Evolutionary conservation across 2,113 vertebrate genomes (phyloP), one percentile per base, ranked within the genome.

Genomic region (Tinamus guttatus): DNA sequence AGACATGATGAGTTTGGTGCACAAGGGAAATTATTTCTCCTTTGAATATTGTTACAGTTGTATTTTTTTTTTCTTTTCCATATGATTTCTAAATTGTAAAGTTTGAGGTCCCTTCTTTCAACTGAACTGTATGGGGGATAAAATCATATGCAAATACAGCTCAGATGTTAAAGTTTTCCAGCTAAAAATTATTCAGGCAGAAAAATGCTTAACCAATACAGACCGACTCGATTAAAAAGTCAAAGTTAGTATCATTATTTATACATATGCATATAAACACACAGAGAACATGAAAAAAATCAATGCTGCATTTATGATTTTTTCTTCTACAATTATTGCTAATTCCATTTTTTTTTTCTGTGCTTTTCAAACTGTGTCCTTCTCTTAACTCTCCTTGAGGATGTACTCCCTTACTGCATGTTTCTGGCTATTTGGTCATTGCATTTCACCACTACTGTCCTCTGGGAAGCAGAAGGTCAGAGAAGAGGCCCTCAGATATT

Each of bases 21-120:
- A 93, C 11, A 4, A 28, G 87, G 84, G 94, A 94, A 95, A 95
- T 89, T 8, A 91, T 89, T 87, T 77, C 54, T 85, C 70, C 59
- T 93, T 69, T 95, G 84, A 83, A 89, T 91, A 80, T 45, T 70
- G n/a, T 65, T 77, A 6, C 69, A 71, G 41, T 18, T 4, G 4
- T 60, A 21, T 49, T 49, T 49, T 49, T 49, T 49, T 22, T 11
- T 49, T 20, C 18, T 80, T 59, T 34, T 6, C 0, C 14, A 38
- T 36, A 20, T 63, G 60, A 89, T 71, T 27, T 81, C 58, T 68
- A 25, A 2, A 1, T 17, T 36, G 21, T 22, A 78, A 90, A 89
- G 11, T 25, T 30, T 87, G 78, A 91, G 54, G n/a, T 85, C 32
- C 86, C 60, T 41, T 89, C 40, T 84, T 85, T 30, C 58, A 85